Base-by-base conservation (phyloP, 2,797 vertebrate species). In the Cryptoprocta ferox region DNA sequence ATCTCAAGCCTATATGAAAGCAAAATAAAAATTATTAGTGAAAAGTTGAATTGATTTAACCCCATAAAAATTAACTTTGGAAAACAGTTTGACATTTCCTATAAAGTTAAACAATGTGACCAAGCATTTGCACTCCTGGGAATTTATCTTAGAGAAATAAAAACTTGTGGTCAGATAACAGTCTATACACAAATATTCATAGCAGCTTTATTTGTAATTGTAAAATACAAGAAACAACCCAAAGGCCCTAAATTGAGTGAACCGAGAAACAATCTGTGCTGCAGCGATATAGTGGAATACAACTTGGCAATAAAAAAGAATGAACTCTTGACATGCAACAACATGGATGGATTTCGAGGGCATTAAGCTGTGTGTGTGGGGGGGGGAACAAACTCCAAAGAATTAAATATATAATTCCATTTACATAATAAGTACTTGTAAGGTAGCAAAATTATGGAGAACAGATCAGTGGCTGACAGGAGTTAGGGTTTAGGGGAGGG, bases 1-100 rank as follows among this genome's bases (percentile, higher is more conserved):
- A 26, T 90, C 48, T 61, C 94, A 93, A 50, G 26, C 39, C 71
- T 93, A 71, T 35, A 56, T 91, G 10, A 66, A 45, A 94, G 14
- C 56, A 96, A 86, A 86, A 81, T 81, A 86, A 84, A 95, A 95
- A 87, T 95, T 94, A 63, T 16, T 83, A 78, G 73, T 63, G 16
- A 94, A 85, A 92, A 68, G 11, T 75, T 61, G n/a, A 50, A 0
- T 81, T 56, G 26, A 42, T 93, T 97, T 94, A 89, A 84, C 61
- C 13, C 39, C 65, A 90, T 92, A 84, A 93, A 97, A 86, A 78
- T 80, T 89, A 45, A 79, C 66, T 94, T 97, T 61, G 32, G 65
- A 45, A 92, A 97, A 95, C 30, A 86, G 5, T 65, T 97, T 61
- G 35, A 32, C 78, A 11, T 89, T 56, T 78, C 5, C 94, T 75